phyloP scores from a whole-genome alignment of 2,113 vertebrate genomes.

The Sciurus niger region DNA sequence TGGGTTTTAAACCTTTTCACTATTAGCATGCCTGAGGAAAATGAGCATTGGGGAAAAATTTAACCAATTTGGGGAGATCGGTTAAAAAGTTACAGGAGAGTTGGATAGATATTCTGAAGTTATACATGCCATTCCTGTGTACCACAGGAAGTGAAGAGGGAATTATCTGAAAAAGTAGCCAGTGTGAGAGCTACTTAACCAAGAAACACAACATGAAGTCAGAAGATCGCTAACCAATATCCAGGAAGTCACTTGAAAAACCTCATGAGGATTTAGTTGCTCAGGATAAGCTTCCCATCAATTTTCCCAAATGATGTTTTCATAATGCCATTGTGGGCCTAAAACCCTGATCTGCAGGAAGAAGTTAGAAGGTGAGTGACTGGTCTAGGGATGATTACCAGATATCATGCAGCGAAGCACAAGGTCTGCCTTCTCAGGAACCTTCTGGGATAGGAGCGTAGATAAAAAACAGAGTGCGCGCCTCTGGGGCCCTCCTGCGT shows the following conservation, averaged over 20 bases:
- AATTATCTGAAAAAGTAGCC: background rate
- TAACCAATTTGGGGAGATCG: background rate
- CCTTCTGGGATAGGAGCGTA: constrained; percentile 79
- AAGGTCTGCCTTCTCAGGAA: constrained; percentile 76
- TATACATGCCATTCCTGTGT: background rate
- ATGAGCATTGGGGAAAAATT: background rate
- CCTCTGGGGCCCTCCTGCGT: background rate
- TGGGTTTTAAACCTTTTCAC: background rate
- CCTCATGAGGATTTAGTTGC: background rate
- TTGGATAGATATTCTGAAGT: background rate
- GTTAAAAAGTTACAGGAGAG: background rate
- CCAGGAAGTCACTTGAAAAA: background rate
- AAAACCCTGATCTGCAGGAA: background rate
- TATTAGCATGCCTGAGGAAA: background rate
- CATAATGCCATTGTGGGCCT: background rate
- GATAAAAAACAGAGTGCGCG: constrained; percentile 72
- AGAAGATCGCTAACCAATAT: background rate
- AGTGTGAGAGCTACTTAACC: background rate
- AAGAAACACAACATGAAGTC: background rate
- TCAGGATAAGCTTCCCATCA: constrained; percentile 30
- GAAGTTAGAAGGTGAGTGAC: background rate
- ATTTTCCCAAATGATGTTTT: constrained; percentile 30
- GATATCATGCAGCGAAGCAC: constrained; percentile 79
- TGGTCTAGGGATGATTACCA: constrained; percentile 66
- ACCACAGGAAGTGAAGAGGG: background rate